A percentile compares a stretch with the other conserved stretches of the same genome.
Evolutionary conservation across 30 jellyfish, hydroid and myxozoan species (phyloP).

Genomic region (Chrysaora quinquecirrha): DNA sequence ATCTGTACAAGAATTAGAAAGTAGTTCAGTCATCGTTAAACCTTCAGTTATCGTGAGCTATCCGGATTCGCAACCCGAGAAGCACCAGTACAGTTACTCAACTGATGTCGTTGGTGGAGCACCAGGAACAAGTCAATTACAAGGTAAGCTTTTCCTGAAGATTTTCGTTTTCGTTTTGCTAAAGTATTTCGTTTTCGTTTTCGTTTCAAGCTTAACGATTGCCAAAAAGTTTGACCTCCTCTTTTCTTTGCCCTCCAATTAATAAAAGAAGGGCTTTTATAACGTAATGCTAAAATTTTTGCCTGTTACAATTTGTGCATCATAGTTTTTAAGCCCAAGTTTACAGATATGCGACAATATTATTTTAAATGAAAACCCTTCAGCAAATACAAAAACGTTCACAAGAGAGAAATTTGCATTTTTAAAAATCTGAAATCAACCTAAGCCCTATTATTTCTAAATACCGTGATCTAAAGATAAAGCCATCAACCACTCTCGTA

Average conservation of each 20-base stretch:
- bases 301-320: too few relatives aligned
- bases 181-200: too few relatives aligned
- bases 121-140: constrained; percentile 13
- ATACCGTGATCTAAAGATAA: too few relatives aligned
- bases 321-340: too few relatives aligned
- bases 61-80: not conserved
- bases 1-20: not conserved
- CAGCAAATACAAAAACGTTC: too few relatives aligned
- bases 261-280: not conserved
- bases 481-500: too few relatives aligned
- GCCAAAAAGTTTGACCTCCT: not conserved
- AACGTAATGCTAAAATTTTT: not conserved
- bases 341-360: too few relatives aligned
- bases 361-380: too few relatives aligned
- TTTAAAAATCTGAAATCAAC: too few relatives aligned
- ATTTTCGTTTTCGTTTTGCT: too few relatives aligned
- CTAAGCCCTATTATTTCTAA: too few relatives aligned
- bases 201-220: not conserved
- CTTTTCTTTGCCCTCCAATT: not conserved
- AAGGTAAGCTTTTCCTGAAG: constrained; percentile 1
- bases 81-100: not conserved
- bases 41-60: constrained; percentile 10
- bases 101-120: constrained; percentile 15
- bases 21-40: not conserved
- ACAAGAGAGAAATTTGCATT: too few relatives aligned